Percentiles rank a stretch among this genome's conserved stretches.
phyloP scores from a whole-genome alignment of 37 sponge, comb jelly and placozoan species.

The Hexactinellida sp. region DNA sequence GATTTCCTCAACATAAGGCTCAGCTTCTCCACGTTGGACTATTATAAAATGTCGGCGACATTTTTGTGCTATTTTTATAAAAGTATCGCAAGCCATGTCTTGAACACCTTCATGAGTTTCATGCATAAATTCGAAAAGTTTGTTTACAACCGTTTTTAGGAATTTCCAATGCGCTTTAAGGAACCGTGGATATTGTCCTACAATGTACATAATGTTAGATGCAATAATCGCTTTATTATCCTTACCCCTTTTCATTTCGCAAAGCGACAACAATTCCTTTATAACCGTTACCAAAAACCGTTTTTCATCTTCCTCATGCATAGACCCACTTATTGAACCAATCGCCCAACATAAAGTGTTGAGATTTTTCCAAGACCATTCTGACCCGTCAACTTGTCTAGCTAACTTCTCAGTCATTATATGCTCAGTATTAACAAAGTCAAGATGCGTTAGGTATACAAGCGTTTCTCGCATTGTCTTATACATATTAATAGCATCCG shows the following conservation, averaged over 20 bases:
- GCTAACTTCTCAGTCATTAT: constrained; percentile 93
- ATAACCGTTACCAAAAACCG: constrained; percentile 94
- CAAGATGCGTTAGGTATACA: constrained; percentile 82
- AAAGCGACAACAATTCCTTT: constrained; percentile 85
- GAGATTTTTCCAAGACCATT: constrained; percentile 99
- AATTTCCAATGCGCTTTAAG: constrained; percentile 98
- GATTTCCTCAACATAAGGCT: constrained; percentile 92
- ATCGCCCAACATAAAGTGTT: constrained; percentile 99
- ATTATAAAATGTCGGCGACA: constrained; percentile 88
- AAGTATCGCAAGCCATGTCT: constrained; percentile 99
- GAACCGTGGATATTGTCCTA: constrained; percentile 96
- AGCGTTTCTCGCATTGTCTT: constrained; percentile 98
- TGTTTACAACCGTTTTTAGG: constrained; percentile 98
- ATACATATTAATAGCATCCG: constrained; percentile 97
- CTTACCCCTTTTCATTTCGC: constrained; percentile 92
- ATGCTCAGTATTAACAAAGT: constrained; percentile 84
- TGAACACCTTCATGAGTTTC: constrained; percentile 99
- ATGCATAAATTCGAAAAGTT: constrained; percentile 99
- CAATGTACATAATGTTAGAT: constrained; percentile 99
- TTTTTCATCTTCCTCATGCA: constrained; percentile 98
- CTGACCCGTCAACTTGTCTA: constrained; percentile 80
- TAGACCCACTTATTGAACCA: constrained; percentile 98
- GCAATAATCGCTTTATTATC: constrained; percentile 99
- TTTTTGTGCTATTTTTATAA: constrained; percentile 99
- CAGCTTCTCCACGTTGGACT: constrained; percentile 80